Conservation (phyloP, 2,797 vertebrate genomes). For the Spea hammondii region DNA sequence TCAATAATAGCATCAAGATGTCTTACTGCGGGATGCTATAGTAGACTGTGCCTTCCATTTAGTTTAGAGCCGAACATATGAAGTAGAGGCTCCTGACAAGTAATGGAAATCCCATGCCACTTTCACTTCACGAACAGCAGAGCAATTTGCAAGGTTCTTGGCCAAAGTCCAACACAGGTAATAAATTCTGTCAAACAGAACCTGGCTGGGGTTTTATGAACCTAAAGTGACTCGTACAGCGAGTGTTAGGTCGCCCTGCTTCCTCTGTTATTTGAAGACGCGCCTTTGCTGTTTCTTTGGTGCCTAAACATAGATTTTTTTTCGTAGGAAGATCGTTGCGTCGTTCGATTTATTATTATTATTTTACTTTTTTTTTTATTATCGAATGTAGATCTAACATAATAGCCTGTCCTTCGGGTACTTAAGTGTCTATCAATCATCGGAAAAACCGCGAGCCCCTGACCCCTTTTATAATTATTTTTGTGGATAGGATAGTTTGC, state of each 20-base stretch:
- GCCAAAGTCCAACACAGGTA: slow-evolving; percentile 37
- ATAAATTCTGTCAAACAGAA: slow-evolving; percentile 41
- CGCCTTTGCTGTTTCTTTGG: no score
- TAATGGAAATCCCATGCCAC: slow-evolving; percentile 40
- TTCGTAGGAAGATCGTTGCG: no score
- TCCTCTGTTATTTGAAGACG: background rate
- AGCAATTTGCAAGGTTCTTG: slow-evolving; percentile 26
- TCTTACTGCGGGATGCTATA: slow-evolving; percentile 20
- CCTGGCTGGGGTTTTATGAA: slow-evolving; percentile 41
- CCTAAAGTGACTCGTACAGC: slow-evolving; percentile 30
- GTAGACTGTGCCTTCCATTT: slow-evolving; percentile 2
- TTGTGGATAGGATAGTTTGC: background rate
- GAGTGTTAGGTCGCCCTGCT: slow-evolving; percentile 4
- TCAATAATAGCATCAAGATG: slow-evolving; percentile 7
- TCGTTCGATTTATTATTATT: no score
- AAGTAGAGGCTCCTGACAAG: slow-evolving; percentile 2
- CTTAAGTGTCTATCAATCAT: background rate
- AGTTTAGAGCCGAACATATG: slow-evolving; percentile 22
- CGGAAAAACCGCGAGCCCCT: background rate
- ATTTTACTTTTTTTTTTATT: no score
- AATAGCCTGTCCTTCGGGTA: background rate
- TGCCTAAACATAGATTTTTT: no score
- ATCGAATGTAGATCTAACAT: background rate
- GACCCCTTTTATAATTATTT: background rate
- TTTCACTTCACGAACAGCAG: slow-evolving; percentile 9